Evolutionary conservation across 2,888 invertebrate species (phyloP).

Genomic region (Phorcus lineatus): DNA sequence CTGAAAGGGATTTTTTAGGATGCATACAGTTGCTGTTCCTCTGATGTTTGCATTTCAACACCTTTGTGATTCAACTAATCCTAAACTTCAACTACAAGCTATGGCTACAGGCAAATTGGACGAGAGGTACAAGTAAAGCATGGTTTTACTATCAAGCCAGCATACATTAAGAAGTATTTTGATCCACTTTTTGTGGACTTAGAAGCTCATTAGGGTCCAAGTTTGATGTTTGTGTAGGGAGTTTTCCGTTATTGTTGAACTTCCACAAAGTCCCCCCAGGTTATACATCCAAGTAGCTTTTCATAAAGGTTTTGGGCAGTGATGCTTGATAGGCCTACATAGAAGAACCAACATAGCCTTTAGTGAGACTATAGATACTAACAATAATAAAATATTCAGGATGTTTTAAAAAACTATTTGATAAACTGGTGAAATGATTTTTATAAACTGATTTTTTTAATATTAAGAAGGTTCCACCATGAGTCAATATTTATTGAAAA

Average conservation of each 20-base stretch:
- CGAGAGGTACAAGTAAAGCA: neutral
- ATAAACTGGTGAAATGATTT: too few relatives aligned
- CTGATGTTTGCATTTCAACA: neutral
- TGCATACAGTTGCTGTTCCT: neutral
- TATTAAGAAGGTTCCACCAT: too few relatives aligned
- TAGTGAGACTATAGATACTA: too few relatives aligned
- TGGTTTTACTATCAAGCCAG: neutral
- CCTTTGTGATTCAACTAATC: neutral
- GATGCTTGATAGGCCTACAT: too few relatives aligned
- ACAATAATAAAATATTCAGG: too few relatives aligned
- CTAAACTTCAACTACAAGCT: neutral
- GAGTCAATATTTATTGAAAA: too few relatives aligned
- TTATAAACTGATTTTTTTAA: too few relatives aligned
- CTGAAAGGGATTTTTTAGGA: neutral
- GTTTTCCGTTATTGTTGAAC: slow-evolving; percentile 3
- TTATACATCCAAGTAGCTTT: neutral
- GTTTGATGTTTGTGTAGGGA: slow-evolving; percentile 3
- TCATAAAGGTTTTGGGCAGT: too few relatives aligned
- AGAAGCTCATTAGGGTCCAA: neutral
- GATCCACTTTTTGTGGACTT: slow-evolving; percentile 22
- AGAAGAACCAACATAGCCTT: too few relatives aligned
- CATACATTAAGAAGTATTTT: slow-evolving; percentile 1
- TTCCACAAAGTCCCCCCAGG: neutral
- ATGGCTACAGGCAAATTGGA: neutral
- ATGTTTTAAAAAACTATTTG: too few relatives aligned